Base-by-base conservation (phyloP, 2,797 vertebrate species). In the Tragopan temminckii region DNA sequence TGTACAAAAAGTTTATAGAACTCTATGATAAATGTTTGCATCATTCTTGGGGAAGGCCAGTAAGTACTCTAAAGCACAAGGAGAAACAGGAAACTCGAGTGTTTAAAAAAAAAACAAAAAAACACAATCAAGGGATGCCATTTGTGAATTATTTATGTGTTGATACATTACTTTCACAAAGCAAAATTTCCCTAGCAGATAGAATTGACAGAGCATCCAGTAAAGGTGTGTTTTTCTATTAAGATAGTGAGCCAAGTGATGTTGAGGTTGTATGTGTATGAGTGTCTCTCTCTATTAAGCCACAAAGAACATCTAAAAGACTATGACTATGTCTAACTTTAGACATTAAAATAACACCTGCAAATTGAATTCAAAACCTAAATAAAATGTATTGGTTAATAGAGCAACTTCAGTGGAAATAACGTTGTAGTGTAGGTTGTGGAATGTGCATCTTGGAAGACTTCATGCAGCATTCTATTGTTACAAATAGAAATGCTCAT, bases 381-480 rank as follows among this genome's bases (percentile, higher is more conserved):
- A 80, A 59, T 76, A 80, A 71, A 71, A 59, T 29, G 16, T 14
- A 33, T 4, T 18, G 24, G 31, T 72, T 72, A 58, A n/a, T 43
- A 21, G 27, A 66, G 42, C 6, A 4, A 31, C 29, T 36, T 40
- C 24, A 45, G 25, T 64, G 50, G 45, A 84, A 84, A 63, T 80
- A 58, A 31, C 53, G 92, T 61, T 45, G 18, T 23, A n/a, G 14
- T 45, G 45, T n/a, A 48, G 71, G 25, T 36, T 46, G 61, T 27
- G 23, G 40, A 29, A 48, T 19, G 31, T 31, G 10, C 18, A 20
- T 71, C 35, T 27, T 43, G 6, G 19, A 91, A 81, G 31, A 33
- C 23, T 55, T 4, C 0, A 0, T 29, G 14, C 31, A 71, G 4
- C 55, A 31, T 42, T 81, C 17, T 5, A 0, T 42, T 67, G 9